A percentile compares a stretch with the other conserved stretches of the same genome.
These are phyloP conservation scores for Alexandromys oeconomus DNA, from an alignment of 2,797 vertebrate genomes.

Conservation along the genomic window DNA sequence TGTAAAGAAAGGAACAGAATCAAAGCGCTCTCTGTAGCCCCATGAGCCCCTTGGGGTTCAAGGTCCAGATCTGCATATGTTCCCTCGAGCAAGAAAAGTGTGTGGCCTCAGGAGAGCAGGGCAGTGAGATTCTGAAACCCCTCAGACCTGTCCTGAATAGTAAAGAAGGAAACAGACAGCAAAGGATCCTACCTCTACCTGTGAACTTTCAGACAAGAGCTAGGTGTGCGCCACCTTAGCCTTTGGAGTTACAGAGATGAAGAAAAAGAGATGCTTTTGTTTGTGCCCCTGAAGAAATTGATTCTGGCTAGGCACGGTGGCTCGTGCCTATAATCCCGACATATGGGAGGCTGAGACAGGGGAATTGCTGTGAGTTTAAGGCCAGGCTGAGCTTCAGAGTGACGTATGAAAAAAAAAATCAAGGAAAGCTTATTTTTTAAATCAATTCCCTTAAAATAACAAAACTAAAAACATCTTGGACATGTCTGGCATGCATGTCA, in stretches of 20 bases:
- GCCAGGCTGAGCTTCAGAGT: neutral
- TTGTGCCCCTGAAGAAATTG: neutral
- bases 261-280: neutral
- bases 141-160: neutral
- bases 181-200: neutral
- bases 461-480: neutral
- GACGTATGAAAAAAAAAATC: neutral
- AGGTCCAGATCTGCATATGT: neutral
- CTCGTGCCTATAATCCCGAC: neutral
- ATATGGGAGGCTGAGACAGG: neutral
- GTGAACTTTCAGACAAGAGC: neutral
- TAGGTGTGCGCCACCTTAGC: neutral
- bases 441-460: neutral
- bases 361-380: neutral
- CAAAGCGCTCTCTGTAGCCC: neutral
- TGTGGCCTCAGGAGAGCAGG: neutral
- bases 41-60: neutral
- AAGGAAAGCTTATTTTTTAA: neutral
- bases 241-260: conserved; percentile 12
- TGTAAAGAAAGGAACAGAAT: conserved; percentile 1
- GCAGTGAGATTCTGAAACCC: neutral
- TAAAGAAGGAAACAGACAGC: neutral
- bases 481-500: neutral
- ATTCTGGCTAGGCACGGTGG: neutral
- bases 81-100: neutral